Base-by-base conservation (phyloP, 1,140 invertebrate genomes). In the Laupala kohalensis region DNA sequence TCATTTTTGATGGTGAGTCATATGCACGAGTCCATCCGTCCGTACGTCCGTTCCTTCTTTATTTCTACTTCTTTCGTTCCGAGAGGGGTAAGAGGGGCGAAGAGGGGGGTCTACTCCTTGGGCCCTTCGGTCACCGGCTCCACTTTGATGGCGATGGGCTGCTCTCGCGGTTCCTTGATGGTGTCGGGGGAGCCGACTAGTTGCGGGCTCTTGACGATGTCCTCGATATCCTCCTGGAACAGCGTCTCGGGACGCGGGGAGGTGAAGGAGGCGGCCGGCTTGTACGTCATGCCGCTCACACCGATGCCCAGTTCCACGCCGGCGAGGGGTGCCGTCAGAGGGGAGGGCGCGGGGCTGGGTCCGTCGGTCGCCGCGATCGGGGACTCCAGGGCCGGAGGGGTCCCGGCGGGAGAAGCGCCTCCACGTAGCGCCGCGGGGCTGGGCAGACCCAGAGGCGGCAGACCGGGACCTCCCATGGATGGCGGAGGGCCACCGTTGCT, bases 401-500 rank as follows among this genome's bases (percentile, higher is more conserved):
- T 64, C 25, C 70, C 83, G 15, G 79, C 82, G 78, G 83, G 86
- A 76, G 80, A 79, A 37, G 71, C 6, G 27, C n/a, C 23, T 62
- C 63, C 26, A 29, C 63, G 28, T 69, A 19, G 76, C 78, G 30
- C 80, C 78, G 77, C 27, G 78, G 74, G 4, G 79, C 73, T 80
- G 76, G 75, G 76, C 80, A 30, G 80, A 80, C 71, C 78, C 76
- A 65, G 79, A 79, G 74, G 81, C 80, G 19, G 78, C 80, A 26
- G 78, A 84, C 86, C 78, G 84, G 87, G 87, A 90, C 89, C 77
- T 90, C 88, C 75, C 90, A 88, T 67, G 88, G 81, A 23, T 89
- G 79, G 72, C 87, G 87, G 83, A 89, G 87, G 53, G 87, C 87
- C 72, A 90, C 89, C 37, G 88, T 89, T n/a, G 89, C 89, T 69